A percentile compares a stretch with the other conserved stretches of the same genome.
Evolutionary conservation across 1,140 invertebrate genomes (phyloP).

Genomic region (Onthophagus taurus): DNA sequence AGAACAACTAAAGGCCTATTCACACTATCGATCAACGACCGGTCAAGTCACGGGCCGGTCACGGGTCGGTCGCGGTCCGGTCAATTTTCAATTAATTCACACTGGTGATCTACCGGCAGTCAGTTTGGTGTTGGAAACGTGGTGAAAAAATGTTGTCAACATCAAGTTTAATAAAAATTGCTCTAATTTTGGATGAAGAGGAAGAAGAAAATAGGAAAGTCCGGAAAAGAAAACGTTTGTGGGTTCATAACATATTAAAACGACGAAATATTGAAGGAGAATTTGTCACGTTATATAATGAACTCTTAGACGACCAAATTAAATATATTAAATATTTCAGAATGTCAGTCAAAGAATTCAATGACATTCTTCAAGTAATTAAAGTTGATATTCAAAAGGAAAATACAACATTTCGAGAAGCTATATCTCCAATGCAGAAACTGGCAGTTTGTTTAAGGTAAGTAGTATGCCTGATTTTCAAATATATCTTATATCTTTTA

Average conservation of each 20-base stretch:
- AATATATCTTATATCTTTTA: background rate
- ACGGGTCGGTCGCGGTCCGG: too few relatives aligned
- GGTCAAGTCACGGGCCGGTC: too few relatives aligned
- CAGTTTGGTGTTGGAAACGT: too few relatives aligned
- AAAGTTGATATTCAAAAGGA: slow-evolving; percentile 6
- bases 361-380: background rate
- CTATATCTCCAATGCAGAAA: slow-evolving; percentile 13
- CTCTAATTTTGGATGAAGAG: too few relatives aligned
- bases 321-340: slow-evolving; percentile 6
- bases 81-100: background rate
- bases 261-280: too few relatives aligned
- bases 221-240: background rate
- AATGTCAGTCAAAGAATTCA: slow-evolving; percentile 1
- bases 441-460: slow-evolving; percentile 21
- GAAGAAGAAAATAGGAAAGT: slow-evolving; percentile 1
- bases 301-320: background rate
- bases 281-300: background rate
- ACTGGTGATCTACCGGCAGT: background rate
- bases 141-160: too few relatives aligned
- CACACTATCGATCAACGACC: slow-evolving; percentile 1
- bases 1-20: background rate
- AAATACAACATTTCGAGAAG: slow-evolving; percentile 11
- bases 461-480: slow-evolving; percentile 5
- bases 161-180: too few relatives aligned
- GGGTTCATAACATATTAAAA: background rate